Conservation (phyloP, 2,113 vertebrate genomes). For the Dicaeum eximium region DNA sequence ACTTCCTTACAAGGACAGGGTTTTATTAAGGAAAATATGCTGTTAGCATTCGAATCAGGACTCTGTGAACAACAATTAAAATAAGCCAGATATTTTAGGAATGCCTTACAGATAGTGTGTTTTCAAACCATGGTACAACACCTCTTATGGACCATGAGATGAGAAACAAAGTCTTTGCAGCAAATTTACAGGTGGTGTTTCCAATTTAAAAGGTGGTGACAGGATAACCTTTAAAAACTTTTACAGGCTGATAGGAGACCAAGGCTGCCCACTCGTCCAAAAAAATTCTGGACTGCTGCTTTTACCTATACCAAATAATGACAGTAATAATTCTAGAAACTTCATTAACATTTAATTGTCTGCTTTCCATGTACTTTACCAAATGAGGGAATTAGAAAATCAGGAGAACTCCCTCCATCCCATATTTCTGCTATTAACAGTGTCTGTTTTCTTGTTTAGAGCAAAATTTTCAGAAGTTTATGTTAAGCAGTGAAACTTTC, state of each 20-base stretch:
- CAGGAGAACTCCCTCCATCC: neutral
- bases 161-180: neutral
- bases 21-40: slow-evolving; percentile 30
- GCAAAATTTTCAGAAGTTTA: neutral
- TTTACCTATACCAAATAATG: neutral
- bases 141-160: neutral
- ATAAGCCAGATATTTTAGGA: neutral
- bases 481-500: neutral
- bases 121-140: neutral
- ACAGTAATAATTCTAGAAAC: neutral
- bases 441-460: neutral
- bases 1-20: slow-evolving; percentile 17
- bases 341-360: neutral
- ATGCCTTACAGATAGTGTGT: neutral
- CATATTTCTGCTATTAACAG: neutral
- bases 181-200: neutral
- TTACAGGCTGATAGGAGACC: neutral
- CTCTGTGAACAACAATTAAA: neutral
- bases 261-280: neutral
- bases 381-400: neutral
- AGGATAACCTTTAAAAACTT: neutral
- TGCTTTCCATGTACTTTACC: neutral
- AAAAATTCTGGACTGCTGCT: neutral
- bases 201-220: neutral
- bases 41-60: slow-evolving; percentile 26